Evolutionary conservation across 2,888 invertebrate genomes (phyloP).

Genomic region (Watsonalla binaria): DNA sequence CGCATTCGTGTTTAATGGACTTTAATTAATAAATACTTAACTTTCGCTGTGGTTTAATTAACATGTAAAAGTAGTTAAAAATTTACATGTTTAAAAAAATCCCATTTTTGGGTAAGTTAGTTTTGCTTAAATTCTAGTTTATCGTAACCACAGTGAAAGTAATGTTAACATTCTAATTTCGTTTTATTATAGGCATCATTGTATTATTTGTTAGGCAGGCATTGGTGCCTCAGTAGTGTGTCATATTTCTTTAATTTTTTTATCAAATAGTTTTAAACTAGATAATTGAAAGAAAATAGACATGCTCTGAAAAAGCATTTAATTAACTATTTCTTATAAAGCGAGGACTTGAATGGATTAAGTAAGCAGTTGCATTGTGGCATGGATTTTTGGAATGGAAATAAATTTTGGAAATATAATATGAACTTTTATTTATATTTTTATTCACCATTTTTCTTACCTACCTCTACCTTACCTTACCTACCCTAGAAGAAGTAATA

Average conservation of each 20-base stretch:
- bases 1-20: slow-evolving; percentile 35
- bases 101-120: neutral
- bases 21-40: slow-evolving; percentile 25
- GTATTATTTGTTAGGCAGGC: neutral
- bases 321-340: slow-evolving; percentile 43
- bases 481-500: neutral
- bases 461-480: no score
- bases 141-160: slow-evolving; percentile 49
- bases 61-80: slow-evolving; percentile 14
- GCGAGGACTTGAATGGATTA: slow-evolving; percentile 42
- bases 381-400: slow-evolving; percentile 72
- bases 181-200: slow-evolving; percentile 34
- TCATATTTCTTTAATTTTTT: slow-evolving; percentile 71
- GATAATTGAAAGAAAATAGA: slow-evolving; percentile 53
- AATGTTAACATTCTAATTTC: slow-evolving; percentile 38
- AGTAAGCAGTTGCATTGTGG: slow-evolving; percentile 57
- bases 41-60: slow-evolving; percentile 50
- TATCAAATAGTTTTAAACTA: slow-evolving; percentile 47
- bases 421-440: slow-evolving; percentile 24
- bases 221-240: slow-evolving; percentile 60
- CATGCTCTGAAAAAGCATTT: slow-evolving; percentile 69
- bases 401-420: slow-evolving; percentile 51
- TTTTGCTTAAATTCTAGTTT: slow-evolving; percentile 5
- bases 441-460: slow-evolving; percentile 1
- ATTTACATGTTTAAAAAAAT: no score